Evolutionary conservation across 1,140 invertebrate species (phyloP), one percentile per base, ranked within the genome.

Genomic region (Tetranychus urticae): DNA sequence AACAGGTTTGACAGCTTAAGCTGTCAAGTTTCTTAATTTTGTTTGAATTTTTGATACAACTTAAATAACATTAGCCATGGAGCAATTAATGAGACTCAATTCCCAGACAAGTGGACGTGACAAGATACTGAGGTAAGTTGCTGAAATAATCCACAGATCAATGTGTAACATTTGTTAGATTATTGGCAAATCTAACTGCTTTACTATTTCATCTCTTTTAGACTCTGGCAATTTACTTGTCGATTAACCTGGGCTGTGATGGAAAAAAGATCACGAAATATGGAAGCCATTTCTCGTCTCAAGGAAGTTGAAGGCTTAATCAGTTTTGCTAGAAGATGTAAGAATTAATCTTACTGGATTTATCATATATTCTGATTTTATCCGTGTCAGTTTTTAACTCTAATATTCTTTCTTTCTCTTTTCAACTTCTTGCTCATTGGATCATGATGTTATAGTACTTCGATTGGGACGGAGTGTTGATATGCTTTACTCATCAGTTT

Each of bases 381-480:
- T 52, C 23, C 14, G 2, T n/a, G n/a, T 31, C 8, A 31, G 14
- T 31, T 33, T 23, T 2, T 8, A 23, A 31, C 12, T 8, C 3
- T 3, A 31, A 52, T 52, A 31, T 52, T 4, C n/a, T 31, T 31
- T 33, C 5, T 31, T 23, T 23, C n/a, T 52, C n/a, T n/a, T 33
- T 82, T 68, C 83, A 83, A 77, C 73, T 82, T 85, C 74, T 63
- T 7, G 3, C n/a, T 37, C 35, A 62, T 47, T 23, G 14, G 23
- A 12, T 3, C 34, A 34, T 58, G 37, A 31, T 52, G 64, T 23
- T 81, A 61, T 74, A 91, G 87, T 90, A 62, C 69, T 90, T 7
- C 76, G 86, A 46, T 77, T 90, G 69, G 88, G 87, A 64, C 81
- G 85, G 71, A 85, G 82, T 72, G 64, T 86, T 36, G 87, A 90